Conservation (phyloP, 2,888 invertebrate genomes). For the Loripinus fragilis region DNA sequence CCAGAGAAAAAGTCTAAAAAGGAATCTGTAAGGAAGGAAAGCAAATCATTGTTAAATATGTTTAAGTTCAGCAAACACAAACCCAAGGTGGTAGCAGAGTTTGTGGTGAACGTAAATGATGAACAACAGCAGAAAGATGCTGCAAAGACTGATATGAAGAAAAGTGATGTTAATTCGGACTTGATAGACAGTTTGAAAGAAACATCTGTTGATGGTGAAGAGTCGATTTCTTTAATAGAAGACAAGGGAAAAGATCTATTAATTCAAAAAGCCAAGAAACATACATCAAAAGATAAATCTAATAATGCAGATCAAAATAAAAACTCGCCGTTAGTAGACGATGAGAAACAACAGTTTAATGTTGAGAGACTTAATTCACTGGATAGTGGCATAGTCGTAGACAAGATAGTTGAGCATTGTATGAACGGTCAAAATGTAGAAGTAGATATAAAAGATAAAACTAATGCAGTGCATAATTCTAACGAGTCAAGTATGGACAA, state of each 20-base stretch:
- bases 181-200: constrained; percentile 4
- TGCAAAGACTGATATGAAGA: no score
- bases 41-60: constrained; percentile 36
- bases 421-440: not conserved
- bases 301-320: not conserved
- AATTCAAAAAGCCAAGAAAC: not conserved
- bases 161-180: not conserved
- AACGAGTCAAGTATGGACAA: constrained; percentile 21
- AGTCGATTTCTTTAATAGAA: not conserved
- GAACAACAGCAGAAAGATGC: not conserved
- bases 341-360: not conserved
- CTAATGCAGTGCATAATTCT: constrained; percentile 40
- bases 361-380: constrained; percentile 44
- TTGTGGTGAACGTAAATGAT: not conserved
- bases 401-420: constrained; percentile 16
- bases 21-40: not conserved
- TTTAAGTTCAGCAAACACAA: constrained; percentile 58
- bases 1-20: not conserved
- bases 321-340: not conserved
- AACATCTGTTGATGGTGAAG: not conserved
- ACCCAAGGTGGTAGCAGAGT: constrained; percentile 17
- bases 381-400: constrained; percentile 59
- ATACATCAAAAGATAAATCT: not conserved
- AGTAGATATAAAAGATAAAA: constrained; percentile 29
- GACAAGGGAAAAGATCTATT: not conserved